These are phyloP conservation scores for Characodon lateralis DNA, from an alignment of 2,797 vertebrate genomes.

Conservation along the genomic window DNA sequence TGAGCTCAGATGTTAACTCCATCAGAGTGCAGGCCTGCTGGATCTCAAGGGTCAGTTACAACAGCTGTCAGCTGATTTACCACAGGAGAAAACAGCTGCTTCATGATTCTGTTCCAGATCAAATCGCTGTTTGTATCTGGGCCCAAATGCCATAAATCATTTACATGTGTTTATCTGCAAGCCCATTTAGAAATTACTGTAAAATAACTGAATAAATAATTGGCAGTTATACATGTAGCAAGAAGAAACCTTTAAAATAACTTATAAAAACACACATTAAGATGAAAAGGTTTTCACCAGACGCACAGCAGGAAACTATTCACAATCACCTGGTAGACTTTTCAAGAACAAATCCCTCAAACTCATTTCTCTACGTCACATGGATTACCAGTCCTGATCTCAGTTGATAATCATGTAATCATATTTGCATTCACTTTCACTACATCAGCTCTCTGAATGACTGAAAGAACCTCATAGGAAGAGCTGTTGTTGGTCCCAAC, in stretches of 20 bases:
- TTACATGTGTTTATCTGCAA: not conserved
- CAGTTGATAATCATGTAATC: not conserved
- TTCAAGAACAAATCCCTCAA: constrained; percentile 3
- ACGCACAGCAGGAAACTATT: not conserved
- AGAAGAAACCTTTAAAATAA: not conserved
- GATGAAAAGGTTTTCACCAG: not conserved
- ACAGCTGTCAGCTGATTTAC: not conserved
- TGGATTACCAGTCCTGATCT: not conserved
- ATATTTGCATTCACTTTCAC: constrained; percentile 17
- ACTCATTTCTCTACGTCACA: not conserved
- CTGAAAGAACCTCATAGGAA: constrained; percentile 15
- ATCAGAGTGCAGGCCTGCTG: not conserved
- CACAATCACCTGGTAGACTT: not conserved
- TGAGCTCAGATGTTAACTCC: constrained; percentile 1
- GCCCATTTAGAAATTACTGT: not conserved
- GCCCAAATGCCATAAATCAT: not conserved
- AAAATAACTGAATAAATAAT: not conserved
- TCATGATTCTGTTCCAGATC: not conserved
- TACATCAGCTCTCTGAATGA: constrained; percentile 24
- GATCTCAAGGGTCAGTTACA: not conserved
- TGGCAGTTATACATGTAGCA: not conserved
- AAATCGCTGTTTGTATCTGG: not conserved
- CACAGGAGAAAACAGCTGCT: not conserved
- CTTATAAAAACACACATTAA: not conserved
- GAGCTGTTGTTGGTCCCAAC: constrained; percentile 22